A percentile compares a stretch with the other conserved stretches of the same genome.
Evolutionary conservation across 2,797 vertebrate species (phyloP).

Genomic region (Lagorchestes hirsutus): DNA sequence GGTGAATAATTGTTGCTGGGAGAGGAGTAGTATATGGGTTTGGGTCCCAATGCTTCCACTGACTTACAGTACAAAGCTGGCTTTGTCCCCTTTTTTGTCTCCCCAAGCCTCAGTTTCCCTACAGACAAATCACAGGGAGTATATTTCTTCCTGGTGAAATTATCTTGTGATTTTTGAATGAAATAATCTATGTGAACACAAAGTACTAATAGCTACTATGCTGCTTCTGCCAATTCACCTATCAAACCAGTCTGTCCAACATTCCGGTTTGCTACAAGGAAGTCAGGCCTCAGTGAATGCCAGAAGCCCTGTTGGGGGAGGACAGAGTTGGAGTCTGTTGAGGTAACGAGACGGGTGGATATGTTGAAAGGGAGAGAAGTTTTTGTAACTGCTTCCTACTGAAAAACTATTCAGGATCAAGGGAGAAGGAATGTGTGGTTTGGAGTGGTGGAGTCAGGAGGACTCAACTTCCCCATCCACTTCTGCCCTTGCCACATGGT

Average conservation of each 20-base stretch:
- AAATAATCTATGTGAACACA: not conserved
- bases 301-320: not conserved
- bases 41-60: rapidly evolving
- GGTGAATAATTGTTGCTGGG: not conserved
- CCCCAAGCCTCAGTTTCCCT: not conserved
- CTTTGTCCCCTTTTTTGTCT: not conserved
- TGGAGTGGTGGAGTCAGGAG: not conserved
- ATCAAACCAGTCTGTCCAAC: not conserved
- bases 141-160: not conserved
- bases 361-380: rapidly evolving
- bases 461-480: not conserved
- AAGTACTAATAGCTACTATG: not conserved
- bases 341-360: not conserved
- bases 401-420: not conserved
- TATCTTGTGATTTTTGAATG: not conserved
- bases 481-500: not conserved
- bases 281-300: rapidly evolving
- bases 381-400: not conserved
- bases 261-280: not conserved
- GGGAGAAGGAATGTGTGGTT: not conserved
- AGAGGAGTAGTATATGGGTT: not conserved
- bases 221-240: not conserved
- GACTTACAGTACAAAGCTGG: not conserved
- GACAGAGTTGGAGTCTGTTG: not conserved
- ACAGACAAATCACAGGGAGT: not conserved